Base-by-base conservation (phyloP, 2,113 vertebrate genomes). In the Ciconia maguari region DNA sequence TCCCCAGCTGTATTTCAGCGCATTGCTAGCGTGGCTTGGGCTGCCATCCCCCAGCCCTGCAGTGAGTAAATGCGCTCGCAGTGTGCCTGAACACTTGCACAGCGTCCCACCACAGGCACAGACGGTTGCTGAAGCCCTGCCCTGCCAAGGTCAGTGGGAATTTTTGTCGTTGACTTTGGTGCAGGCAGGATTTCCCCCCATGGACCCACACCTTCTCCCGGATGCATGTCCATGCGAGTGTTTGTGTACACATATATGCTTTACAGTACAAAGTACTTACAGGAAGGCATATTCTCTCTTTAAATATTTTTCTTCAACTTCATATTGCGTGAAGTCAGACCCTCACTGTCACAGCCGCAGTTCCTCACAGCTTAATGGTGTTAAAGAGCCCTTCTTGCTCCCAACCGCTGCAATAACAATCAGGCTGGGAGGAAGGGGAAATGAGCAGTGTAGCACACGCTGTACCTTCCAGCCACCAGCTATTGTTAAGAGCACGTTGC, bases 391-490 rank as follows among this genome's bases (percentile, higher is more conserved):
- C 75, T 94, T 80, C 75, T 96, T 69, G 51, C 88, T 94, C 66
- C 82, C 0, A 8, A 60, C 83, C 71, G 52, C 94, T 93, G 90
- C 90, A 89, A 95, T 95, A 97, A 97, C 93, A 97, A 96, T 92
- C 87, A 96, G 93, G 80, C 89, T 87, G 49, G 83, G 94, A 97
- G 97, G 97, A 98, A 97, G 93, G 96, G 98, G 98, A 98, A 98
- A 96, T 91, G 97, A 97, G 94, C 96, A 77, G 93, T 27, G 94
- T 8, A 96, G 95, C 95, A 98, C 98, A 97, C 0, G 6, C 93
- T 97, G 98, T 97, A 97, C 97, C 96, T 98, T 97, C 95, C 95
- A 98, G 98, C 97, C 97, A 98, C 96, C 97, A 98, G 97, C 98
- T 95, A 98, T 98, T 97, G 97, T 98, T 98, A 95, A 93, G 85